These are phyloP conservation scores for Dasysyrphus albostriatus DNA, from an alignment of 2,888 invertebrate species.

Conservation along the genomic window DNA sequence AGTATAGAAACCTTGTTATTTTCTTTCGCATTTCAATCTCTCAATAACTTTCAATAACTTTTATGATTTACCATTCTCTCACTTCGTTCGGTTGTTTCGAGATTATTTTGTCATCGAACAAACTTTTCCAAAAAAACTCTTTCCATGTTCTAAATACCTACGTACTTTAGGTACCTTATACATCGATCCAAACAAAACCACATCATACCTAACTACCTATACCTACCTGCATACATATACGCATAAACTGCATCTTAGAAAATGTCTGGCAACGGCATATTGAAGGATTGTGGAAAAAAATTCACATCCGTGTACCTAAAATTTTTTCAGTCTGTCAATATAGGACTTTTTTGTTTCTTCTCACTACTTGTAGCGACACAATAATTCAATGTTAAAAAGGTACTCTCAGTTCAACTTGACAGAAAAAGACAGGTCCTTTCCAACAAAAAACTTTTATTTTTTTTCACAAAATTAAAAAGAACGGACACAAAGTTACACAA, in stretches of 20 bases:
- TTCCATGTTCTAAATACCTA: neutral
- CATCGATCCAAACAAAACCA: neutral
- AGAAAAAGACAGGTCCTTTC: conserved; percentile 4
- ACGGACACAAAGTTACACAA: neutral
- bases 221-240: neutral
- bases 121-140: conserved; percentile 43
- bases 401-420: conserved; percentile 40
- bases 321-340: conserved; percentile 25
- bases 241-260: neutral
- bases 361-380: conserved; percentile 44
- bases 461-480: neutral
- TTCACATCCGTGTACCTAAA: neutral
- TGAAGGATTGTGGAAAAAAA: neutral
- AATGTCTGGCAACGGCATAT: neutral
- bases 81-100: conserved; percentile 12
- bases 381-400: conserved; percentile 51
- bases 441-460: conserved; percentile 26
- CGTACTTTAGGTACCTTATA: neutral
- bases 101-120: conserved; percentile 61
- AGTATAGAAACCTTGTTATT: neutral
- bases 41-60: conserved; percentile 60
- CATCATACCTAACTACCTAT: neutral
- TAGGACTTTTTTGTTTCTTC: conserved; percentile 1
- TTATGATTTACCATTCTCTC: conserved; percentile 50
- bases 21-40: conserved; percentile 35